phyloP scores from a whole-genome alignment of 2,888 invertebrate species.

The Masnerella sp. region DNA sequence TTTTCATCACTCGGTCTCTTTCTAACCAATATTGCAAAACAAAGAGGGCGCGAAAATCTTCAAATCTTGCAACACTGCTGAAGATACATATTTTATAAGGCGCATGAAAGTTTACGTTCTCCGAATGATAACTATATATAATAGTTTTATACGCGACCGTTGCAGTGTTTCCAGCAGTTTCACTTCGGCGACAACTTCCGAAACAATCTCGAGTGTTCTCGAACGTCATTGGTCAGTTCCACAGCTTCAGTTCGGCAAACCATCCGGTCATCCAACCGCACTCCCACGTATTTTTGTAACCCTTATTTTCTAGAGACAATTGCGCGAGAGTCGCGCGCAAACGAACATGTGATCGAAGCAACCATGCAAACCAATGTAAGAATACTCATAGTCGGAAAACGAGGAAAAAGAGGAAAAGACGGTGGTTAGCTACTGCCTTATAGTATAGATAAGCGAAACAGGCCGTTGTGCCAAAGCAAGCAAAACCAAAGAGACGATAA shows the following conservation, averaged over 20 bases:
- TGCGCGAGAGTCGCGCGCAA: constrained; percentile 21
- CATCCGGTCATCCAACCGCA: neutral
- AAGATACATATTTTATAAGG: constrained; percentile 14
- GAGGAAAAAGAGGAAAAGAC: constrained; percentile 50
- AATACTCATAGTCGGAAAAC: constrained; percentile 38
- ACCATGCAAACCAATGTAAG: constrained; percentile 24
- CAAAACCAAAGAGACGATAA: constrained; percentile 15
- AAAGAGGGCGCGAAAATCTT: too few relatives aligned
- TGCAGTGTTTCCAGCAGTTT: constrained; percentile 5
- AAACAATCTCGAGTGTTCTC: neutral
- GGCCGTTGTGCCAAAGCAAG: constrained; percentile 25
- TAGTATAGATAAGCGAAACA: constrained; percentile 68
- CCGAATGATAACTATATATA: neutral
- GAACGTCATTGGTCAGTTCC: neutral
- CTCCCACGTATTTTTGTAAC: constrained; percentile 39
- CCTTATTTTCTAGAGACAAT: constrained; percentile 27
- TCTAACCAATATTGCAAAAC: too few relatives aligned
- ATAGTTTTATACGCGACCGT: constrained; percentile 24
- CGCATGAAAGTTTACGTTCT: constrained; percentile 3
- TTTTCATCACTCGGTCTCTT: too few relatives aligned
- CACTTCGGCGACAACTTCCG: neutral
- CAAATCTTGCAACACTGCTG: too few relatives aligned
- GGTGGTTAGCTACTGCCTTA: constrained; percentile 71
- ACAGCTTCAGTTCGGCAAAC: neutral
- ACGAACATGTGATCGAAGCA: constrained; percentile 29